Base-by-base conservation (phyloP, 2,797 vertebrate genomes). In the Falco biarmicus region DNA sequence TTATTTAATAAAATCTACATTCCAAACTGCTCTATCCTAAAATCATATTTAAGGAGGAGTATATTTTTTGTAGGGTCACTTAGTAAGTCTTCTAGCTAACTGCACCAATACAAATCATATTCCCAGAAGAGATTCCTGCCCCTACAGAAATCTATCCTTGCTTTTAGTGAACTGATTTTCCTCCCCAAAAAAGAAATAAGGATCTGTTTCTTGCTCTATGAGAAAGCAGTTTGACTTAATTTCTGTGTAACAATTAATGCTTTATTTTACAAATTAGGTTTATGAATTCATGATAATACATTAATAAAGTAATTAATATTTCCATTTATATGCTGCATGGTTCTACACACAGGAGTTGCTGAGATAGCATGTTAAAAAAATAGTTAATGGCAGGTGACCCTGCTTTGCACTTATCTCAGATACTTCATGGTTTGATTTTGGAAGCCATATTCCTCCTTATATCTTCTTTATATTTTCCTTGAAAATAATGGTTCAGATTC, bases 311-410 rank as follows among this genome's bases (percentile, higher is more conserved):
- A 61, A 79, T 65, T 45, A 54, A 3, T 76, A 76, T 66, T 78
- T 79, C 9, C 15, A 3, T 19, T 39, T 70, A 50, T 73, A 26
- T 32, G 14, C 14, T 41, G 3, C 5, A 34, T 45, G 6, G 4
- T 56, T 76, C 50, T 73, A 66, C 7, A 32, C 9, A 64, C 5
- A 32, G 5, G 5, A 54, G 13, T 39, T 76, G 7, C 25, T 84
- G 8, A 4, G 15, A 28, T n/a, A 51, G 15, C 8, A 22, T 84
- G 12, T 76, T 20, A 63, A 17, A 74, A 75, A 90, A 79, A 63
- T 9, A 68, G 1, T 0, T 64, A 50, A 68, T 31, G 9, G 17
- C 5, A 66, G 15, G 16, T 68, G 16, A 0, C 7, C 5, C 9
- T 64, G 20, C 10, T 69, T 92, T 82, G 19, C 8, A 29, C 6